A percentile compares a stretch with the other conserved stretches of the same genome.
These are phyloP conservation scores for Gymnoscopelus braueri DNA, from an alignment of 2,797 vertebrate species.

Conservation along the genomic window DNA sequence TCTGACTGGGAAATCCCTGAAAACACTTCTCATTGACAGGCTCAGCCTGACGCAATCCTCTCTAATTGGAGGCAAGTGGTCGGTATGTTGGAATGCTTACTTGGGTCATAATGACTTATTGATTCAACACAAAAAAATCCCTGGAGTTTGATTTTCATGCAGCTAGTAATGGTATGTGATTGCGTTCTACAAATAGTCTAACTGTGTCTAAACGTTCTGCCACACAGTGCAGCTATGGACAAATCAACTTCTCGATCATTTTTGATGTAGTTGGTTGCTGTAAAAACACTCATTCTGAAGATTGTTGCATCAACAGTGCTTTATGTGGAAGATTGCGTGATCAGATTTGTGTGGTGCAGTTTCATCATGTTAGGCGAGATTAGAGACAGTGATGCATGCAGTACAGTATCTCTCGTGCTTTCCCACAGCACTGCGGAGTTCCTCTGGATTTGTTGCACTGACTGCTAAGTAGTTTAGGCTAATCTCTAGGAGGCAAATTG, in stretches of 20 bases:
- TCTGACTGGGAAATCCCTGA: constrained; percentile 46
- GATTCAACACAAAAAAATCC: constrained; percentile 2
- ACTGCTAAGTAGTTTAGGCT: constrained; percentile 87
- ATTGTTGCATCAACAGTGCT: background rate
- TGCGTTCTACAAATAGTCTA: constrained; percentile 1
- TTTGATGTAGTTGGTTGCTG: no score
- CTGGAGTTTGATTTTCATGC: background rate
- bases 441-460: constrained; percentile 73
- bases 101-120: constrained; percentile 27
- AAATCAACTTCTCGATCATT: background rate
- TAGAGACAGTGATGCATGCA: constrained; percentile 16
- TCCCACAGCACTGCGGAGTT: constrained; percentile 54
- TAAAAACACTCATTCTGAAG: background rate
- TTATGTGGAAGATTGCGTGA: background rate
- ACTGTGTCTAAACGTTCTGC: background rate
- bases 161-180: background rate
- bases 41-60: background rate
- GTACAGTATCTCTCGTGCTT: constrained; percentile 26
- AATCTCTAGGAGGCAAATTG: constrained; percentile 87
- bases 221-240: background rate
- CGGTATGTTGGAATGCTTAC: constrained; percentile 30
- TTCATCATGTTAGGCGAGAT: background rate
- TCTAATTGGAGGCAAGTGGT: constrained; percentile 32
- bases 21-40: constrained; percentile 8
- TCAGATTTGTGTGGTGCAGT: background rate